Evolutionary conservation across 2,113 vertebrate species (phyloP).

Genomic region (Lagenorhynchus albirostris): DNA sequence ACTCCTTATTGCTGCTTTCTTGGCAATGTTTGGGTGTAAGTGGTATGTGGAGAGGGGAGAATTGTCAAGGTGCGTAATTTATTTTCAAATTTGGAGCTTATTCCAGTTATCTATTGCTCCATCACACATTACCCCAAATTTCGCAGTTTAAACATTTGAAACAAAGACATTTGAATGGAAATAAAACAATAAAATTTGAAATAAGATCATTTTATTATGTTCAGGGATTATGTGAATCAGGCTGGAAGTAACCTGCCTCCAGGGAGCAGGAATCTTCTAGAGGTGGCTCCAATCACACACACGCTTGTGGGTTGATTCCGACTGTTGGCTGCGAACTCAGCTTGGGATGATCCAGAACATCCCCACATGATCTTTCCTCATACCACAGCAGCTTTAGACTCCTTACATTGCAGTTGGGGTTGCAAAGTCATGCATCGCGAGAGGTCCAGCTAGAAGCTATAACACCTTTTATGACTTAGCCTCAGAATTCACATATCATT

Average conservation of each 20-base stretch:
- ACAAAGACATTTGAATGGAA: background rate
- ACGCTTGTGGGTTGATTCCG: background rate
- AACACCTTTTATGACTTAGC: background rate
- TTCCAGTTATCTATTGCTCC: background rate
- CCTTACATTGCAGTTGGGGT: background rate
- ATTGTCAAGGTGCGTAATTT: background rate
- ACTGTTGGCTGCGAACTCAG: background rate
- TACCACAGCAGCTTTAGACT: background rate
- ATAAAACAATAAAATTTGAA: constrained; percentile 20
- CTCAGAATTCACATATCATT: background rate
- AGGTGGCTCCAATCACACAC: background rate
- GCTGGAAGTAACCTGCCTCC: background rate
- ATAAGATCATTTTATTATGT: background rate
- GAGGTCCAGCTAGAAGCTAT: background rate
- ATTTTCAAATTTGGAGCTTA: background rate
- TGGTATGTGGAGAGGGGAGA: background rate
- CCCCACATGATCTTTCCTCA: background rate
- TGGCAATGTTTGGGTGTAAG: background rate
- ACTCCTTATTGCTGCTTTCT: background rate
- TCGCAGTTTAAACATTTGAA: background rate
- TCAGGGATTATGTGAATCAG: background rate
- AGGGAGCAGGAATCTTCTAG: background rate
- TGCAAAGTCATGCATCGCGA: background rate
- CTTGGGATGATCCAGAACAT: background rate
- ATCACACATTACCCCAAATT: background rate